These are phyloP conservation scores for Porites evermanni DNA, from an alignment of 92 coral and sea anemone genomes.

Conservation along the genomic window DNA sequence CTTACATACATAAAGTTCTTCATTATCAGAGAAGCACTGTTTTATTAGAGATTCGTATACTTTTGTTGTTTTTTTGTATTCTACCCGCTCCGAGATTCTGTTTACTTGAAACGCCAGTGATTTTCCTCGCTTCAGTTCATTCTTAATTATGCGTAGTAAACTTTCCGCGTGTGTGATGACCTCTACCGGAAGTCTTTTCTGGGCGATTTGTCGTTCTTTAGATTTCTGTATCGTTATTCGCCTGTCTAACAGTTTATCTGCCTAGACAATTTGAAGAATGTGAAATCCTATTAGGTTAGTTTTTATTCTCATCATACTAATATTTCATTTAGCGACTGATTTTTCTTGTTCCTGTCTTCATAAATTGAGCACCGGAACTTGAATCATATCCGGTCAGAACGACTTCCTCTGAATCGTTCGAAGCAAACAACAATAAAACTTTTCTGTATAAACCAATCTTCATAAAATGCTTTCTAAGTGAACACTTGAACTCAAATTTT, in stretches of 20 bases:
- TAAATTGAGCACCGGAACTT: background rate
- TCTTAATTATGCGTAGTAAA: background rate
- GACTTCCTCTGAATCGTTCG: constrained; percentile 22
- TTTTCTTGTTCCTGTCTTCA: background rate
- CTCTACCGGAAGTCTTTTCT: background rate
- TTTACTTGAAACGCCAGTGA: background rate
- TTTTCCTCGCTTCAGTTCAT: background rate
- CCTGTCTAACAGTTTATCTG: background rate
- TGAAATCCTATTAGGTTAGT: background rate
- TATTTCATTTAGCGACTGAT: background rate
- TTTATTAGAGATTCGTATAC: background rate
- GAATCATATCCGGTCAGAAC: constrained; percentile 7
- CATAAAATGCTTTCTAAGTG: background rate
- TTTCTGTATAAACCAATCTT: background rate
- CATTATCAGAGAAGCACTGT: background rate
- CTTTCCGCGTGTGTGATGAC: background rate
- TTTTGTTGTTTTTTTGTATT: background rate
- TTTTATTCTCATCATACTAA: background rate
- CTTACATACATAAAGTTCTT: background rate
- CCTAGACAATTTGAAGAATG: background rate
- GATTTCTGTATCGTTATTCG: background rate
- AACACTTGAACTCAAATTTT: background rate
- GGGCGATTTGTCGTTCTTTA: background rate
- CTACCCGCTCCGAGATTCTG: background rate
- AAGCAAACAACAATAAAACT: background rate